Evolutionary conservation across 92 coral and sea anemone genomes (phyloP), one percentile per base, ranked within the genome.

Genomic region (Actinostola sp.): DNA sequence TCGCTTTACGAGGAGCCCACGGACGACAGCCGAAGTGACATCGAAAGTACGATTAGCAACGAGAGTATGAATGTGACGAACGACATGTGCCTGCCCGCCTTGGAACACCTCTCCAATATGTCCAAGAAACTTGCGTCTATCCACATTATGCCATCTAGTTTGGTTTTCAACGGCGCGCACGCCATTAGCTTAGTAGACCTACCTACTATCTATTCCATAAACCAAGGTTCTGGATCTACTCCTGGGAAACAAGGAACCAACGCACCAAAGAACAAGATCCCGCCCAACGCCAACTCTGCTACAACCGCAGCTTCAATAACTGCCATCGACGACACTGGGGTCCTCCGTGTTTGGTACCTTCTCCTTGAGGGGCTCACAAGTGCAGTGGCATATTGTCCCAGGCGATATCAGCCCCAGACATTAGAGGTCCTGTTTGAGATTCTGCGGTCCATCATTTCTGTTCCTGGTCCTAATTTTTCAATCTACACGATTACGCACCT

Each of bases 381-480:
- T 65, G 97, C 96, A n/a, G 99, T 84, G 44, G 89, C 94, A 29
- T 88, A 87, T 52, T 95, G 99, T 65, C 99, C 99, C 78, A 82
- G 97, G 60, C 84, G 84, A 41, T 92, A 73, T 81, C 99, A 95
- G 91, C 97, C 97, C 87, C 99, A 95, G 73, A 89, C 99, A 42
- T 54, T 95, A 12, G 99, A 95, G 78, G 89, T 89, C 78, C 83
- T 95, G 41, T 95, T 95, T 52, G 97, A 95, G 49, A 92, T 95
- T 39, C 84, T 95, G 27, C 89, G 89, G 28, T 88, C 99, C 23
- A 86, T 91, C 3, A 91, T 82, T 26, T 85, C 97, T 26, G 95
- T 91, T 25, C 99, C 99, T 76, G 99, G 99, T 17, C 97, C 99
- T 51, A 89, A 95, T 50, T 95, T 95, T 61, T 91, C 99, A 11